Percentiles rank a stretch among this genome's conserved stretches.
These are phyloP conservation scores for Acronicta alni DNA, from an alignment of 2,888 invertebrate genomes.

Conservation along the genomic window DNA sequence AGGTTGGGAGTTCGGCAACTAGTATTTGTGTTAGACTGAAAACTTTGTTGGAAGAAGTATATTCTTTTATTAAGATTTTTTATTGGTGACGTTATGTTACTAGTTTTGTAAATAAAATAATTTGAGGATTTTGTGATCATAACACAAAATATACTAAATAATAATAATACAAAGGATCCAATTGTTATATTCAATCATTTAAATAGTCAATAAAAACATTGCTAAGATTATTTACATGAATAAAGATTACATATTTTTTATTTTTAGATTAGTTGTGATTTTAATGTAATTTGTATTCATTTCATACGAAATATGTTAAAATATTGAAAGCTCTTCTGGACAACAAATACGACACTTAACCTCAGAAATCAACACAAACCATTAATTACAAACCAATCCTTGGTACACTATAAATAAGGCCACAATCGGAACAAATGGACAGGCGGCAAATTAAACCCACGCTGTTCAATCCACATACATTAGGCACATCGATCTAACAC, in stretches of 20 bases:
- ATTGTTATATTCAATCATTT: no score
- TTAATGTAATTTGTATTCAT: no score
- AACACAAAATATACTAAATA: no score
- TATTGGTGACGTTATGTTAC: background rate
- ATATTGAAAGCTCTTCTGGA: background rate
- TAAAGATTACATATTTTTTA: no score
- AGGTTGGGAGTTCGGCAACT: constrained; percentile 14
- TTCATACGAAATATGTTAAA: no score
- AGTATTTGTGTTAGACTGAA: constrained; percentile 19
- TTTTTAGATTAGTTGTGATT: no score
- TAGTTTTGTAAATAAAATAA: background rate
- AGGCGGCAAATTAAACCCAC: constrained; percentile 86
- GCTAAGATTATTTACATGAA: no score
- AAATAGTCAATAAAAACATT: no score
- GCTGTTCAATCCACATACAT: constrained; percentile 85
- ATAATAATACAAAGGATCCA: no score
- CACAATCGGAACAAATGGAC: constrained; percentile 88
- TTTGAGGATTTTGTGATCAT: no score
- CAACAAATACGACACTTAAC: background rate
- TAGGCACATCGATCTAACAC: constrained; percentile 86
- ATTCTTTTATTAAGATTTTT: background rate
- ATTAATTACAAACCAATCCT: constrained; percentile 71
- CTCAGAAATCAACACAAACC: constrained; percentile 51
- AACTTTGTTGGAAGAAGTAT: background rate
- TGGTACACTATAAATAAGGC: constrained; percentile 82